Evolutionary conservation across 2,113 vertebrate genomes (phyloP).

Genomic region (Grus americana): DNA sequence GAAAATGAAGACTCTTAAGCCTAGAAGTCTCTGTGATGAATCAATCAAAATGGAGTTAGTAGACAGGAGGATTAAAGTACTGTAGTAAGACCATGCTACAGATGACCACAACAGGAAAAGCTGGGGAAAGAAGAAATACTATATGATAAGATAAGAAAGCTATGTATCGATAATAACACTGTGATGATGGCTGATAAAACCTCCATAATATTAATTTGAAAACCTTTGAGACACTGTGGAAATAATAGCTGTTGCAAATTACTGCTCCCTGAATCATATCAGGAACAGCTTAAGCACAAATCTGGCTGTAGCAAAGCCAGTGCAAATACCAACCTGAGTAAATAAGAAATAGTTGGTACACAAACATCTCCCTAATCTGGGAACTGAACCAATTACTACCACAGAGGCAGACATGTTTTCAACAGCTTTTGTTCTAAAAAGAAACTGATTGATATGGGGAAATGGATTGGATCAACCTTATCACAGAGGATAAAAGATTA

Average conservation of each 20-base stretch:
- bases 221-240: background rate
- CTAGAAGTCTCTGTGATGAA: background rate
- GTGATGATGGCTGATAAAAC: background rate
- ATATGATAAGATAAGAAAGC: background rate
- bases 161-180: background rate
- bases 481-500: background rate
- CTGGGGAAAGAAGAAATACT: background rate
- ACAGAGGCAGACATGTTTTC: background rate
- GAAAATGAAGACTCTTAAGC: background rate
- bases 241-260: slow-evolving; percentile 8
- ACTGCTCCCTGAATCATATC: background rate
- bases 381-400: slow-evolving; percentile 29
- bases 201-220: background rate
- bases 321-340: slow-evolving; percentile 2
- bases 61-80: background rate
- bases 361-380: background rate
- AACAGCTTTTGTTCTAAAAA: background rate
- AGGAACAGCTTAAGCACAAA: slow-evolving; percentile 16
- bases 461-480: background rate
- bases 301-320: background rate
- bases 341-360: slow-evolving; percentile 11
- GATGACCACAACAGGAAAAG: background rate
- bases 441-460: background rate
- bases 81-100: background rate
- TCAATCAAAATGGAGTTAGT: background rate